Base-by-base conservation (phyloP, 1,140 invertebrate genomes). In the Dreissena polymorpha region DNA sequence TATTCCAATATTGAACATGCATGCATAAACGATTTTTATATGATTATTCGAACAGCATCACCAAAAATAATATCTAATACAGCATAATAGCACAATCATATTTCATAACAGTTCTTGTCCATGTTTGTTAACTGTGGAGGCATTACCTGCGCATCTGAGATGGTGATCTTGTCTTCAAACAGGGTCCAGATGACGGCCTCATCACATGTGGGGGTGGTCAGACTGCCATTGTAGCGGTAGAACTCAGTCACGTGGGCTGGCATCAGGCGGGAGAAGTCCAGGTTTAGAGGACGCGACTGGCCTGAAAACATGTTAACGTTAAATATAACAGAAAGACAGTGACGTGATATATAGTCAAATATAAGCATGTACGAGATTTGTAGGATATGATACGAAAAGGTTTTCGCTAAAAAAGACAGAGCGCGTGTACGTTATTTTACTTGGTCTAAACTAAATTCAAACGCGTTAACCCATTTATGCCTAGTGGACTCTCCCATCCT, bases 181-280 rank as follows among this genome's bases (percentile, higher is more conserved):
- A 96, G 93, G 10, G 95, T 95, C 96, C 96, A 96, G 0, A 94
- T 94, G 1, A 96, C 95, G 10, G 94, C 92, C 89, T 96, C 95
- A 50, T 94, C 93, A 85, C 96, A 96, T 6, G 90, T 91, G 1
- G 80, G 80, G 0, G 80, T 83, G 16, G 80, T 83, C 49, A 83
- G 25, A 69, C 80, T 83, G 21, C 80, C 80, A 10, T 51, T 73
- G 51, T 83, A 83, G 39, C 80, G 57, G 71, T 83, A 80, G 57
- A 72, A 80, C n/a, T 18, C 18, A 23, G 16, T 25, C 1, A 21
- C 14, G 10, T 7, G 27, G n/a, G 53, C 27, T 6, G 60, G 60
- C 68, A 80, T 80, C 7, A 80, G 49, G 53, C 50, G 29, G 18
- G 10, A 10, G 50, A 80, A 80, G 78, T 80, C 39, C 0, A 79